Evolutionary conservation across 2,113 vertebrate species (phyloP), one percentile per base, ranked within the genome.

Genomic region (Lepus europaeus): DNA sequence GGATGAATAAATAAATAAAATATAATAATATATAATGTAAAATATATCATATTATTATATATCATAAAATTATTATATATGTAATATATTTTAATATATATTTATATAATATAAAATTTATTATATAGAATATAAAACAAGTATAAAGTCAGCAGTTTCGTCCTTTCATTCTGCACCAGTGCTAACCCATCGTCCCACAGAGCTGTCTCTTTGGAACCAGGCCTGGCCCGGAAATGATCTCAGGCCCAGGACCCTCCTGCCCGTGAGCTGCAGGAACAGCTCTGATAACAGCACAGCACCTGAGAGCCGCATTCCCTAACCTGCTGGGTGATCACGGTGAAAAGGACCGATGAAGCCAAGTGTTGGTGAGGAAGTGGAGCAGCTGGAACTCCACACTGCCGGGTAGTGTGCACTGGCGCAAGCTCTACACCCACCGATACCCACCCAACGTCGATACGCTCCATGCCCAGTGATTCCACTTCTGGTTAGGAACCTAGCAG

Each of bases 1-100:
- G 88, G 86, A 59, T 23, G 29, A 94, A 66, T 56, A 70, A 68
- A 66, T 56, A 70, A 68, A 91, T 49, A 83, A 66, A 93, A 63
- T 63, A 51, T 56, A 5, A 45, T 45, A 45, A 7, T 7, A 45
- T 8, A 45, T 45, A 45, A 45, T 45, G 45, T 7, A 45, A 45
- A 45, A 45, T 45, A 45, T 45, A 45, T 45, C 1, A 7, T 45
- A 45, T 45, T 45, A 45, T 45, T 45, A 45, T 45, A 8, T 45
- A 45, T 45, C 7, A 45, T 45, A 45, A 45, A 45, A 45, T 45
- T 45, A 45, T 45, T 45, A 45, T 45, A 45, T 45, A 45, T 45
- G 45, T 7, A 45, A 45, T 45, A 45, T 45, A 45, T 8, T 8
- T 45, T 45, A 45, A 45, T 45, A 45, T 45, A 45, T 39, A 39